Evolutionary conservation across 2,797 vertebrate species (phyloP), one percentile per base, ranked within the genome.

Genomic region (Phrynocephalus forsythii): DNA sequence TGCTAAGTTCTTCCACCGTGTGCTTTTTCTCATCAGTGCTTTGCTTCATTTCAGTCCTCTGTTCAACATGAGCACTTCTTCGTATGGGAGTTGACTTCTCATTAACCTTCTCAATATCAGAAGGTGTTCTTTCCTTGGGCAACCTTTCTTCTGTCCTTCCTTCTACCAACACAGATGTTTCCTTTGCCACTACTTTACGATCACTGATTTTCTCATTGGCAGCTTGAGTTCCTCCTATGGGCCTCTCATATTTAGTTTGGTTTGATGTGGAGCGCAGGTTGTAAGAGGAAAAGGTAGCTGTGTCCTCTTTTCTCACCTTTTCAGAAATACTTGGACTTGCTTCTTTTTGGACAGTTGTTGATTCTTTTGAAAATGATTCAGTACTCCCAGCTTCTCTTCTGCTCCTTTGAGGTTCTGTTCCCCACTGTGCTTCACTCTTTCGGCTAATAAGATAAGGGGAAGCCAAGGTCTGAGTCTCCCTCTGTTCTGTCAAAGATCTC

Each of bases 231-330:
- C 93, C 93, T 89, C 88, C 94, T 84, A 91, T 2, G 22, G 89
- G 93, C 92, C 93, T 92, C 91, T 95, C 94, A 82, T 94, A 91
- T 82, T 71, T 91, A 56, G 89, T 69, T 2, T 93, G 91, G 92
- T 90, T 93, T 69, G 84, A 87, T 69, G 16, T 85, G 52, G 91
- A 89, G 28, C 88, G 60, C 56, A 90, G 86, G 84, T 93, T 88
- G 9, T 91, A 90, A 80, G 60, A 5, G 0, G 93, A 93, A 92
- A 94, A 94, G 38, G 79, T 88, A 80, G 94, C 86, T 44, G 77
- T 60, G 7, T 11, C 78, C 85, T 91, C 91, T 16, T 87, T 79
- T 85, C 67, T 69, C 30, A 33, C 5, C 18, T 86, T 92, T 89
- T 89, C 86, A 5, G 86, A 63, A 28, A 79, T 78, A 3, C 63